Base-by-base conservation (phyloP, 1,140 invertebrate genomes). In the Bemisia tabaci region DNA sequence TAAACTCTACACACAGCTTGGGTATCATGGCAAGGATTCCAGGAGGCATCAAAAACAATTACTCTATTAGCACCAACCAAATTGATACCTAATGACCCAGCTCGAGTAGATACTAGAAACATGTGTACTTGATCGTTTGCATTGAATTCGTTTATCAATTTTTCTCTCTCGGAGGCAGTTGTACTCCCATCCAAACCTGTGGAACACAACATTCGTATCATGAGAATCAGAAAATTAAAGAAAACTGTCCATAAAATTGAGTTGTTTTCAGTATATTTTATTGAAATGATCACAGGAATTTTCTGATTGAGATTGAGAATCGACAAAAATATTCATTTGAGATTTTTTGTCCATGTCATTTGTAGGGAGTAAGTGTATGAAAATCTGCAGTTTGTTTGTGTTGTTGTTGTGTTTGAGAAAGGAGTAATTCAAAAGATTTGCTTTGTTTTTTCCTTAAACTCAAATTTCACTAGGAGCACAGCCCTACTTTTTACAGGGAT, bases 11-110 rank as follows among this genome's bases (percentile, higher is more conserved):
- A 99, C 1, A 99, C 94, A 63, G 96, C 96, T 79, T 99, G 96
- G 1, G 95, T 97, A 75, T 99, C 96, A 76, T 98, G 95, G 74
- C 96, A 98, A n/a, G 97, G 97, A 80, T 99, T 99, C 95, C 96
- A 99, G 2, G 93, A 97, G 48, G 95, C 95, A 80, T 99, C 97
- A 73, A 98, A 91, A 27, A 99, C 94, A 24, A 99, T 89, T 0
- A 98, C 96, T 62, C 97, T 80, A 80, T 97, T 98, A 0, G 97
- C 97, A 24, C 95, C 96, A 60, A 94, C 91, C 23, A 99, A 83
- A 82, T 99, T 99, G 62, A 99, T 97, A 2, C 97, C 97, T 21
- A 99, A 79, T 24, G 94, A 97, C 21, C 96, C 96, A 64, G 96
- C 97, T 74, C 94, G 84, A 0, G 95, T 99, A 1, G 94, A 98